These are phyloP conservation scores for Leptopilina myrica DNA, from an alignment of 2,888 invertebrate species.

Conservation along the genomic window DNA sequence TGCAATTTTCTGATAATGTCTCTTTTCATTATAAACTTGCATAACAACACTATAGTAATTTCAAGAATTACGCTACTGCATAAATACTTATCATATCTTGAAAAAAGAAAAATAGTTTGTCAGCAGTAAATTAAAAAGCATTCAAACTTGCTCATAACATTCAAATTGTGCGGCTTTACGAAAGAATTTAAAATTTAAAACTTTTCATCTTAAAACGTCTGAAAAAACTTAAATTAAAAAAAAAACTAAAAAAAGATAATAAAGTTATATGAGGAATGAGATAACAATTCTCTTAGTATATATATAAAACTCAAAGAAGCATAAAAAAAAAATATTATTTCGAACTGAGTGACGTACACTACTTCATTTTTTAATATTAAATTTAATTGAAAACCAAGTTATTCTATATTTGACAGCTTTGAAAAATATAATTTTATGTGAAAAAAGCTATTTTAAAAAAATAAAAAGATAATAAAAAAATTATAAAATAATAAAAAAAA, in stretches of 20 bases:
- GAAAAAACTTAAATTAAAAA: neutral
- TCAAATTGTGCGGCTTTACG: conserved; percentile 78
- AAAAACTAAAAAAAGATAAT: too few relatives aligned
- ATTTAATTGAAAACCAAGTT: too few relatives aligned
- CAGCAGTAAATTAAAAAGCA: conserved; percentile 10
- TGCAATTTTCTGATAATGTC: neutral
- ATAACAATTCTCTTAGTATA: too few relatives aligned
- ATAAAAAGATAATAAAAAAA: too few relatives aligned
- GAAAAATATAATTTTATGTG: too few relatives aligned
- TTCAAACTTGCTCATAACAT: conserved; percentile 12
- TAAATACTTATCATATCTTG: neutral
- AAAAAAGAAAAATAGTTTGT: neutral
- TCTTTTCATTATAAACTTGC: conserved; percentile 5
- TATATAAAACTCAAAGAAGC: too few relatives aligned
- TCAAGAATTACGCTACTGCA: neutral
- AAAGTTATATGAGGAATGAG: too few relatives aligned
- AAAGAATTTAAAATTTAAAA: neutral
- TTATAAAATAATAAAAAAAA: too few relatives aligned
- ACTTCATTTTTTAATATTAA: neutral
- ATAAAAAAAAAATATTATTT: too few relatives aligned
- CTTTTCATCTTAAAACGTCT: neutral
- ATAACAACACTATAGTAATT: conserved; percentile 9
- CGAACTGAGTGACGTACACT: too few relatives aligned
- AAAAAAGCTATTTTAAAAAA: too few relatives aligned
- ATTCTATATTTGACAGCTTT: too few relatives aligned